Evolutionary conservation across 2,113 vertebrate species (phyloP), one percentile per base, ranked within the genome.

Genomic region (Embiotoca jacksoni): DNA sequence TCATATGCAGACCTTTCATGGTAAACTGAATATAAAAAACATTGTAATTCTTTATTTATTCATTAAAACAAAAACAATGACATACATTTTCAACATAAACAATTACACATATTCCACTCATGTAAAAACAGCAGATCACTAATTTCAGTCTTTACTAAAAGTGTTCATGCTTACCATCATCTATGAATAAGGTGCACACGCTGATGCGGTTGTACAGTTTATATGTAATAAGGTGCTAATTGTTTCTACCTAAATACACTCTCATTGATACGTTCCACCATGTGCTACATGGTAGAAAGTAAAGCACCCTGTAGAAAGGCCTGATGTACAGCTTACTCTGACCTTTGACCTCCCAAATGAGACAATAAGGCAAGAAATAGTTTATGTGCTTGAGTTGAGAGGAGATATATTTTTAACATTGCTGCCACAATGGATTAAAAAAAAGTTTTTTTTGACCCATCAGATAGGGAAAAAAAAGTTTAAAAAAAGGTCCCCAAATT

Each of bases 61-160:
- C 47, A 49, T 49, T 16, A 15, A 15, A 15, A 15, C 39, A 41
- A 41, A 7, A 41, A 41, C 6, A 41, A 8, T 41, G 39, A 7
- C 39, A 44, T 44, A 2, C 10, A 4, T 44, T 11, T 44, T 2
- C 41, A 44, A 13, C 41, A 44, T 13, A 44, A 13, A 44, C 49
- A n/a, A 50, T 50, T 55, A 31, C 23, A 31, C 52, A 10, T 7
- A 30, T 55, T 70, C 7, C 52, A 73, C 7, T 67, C 7, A 11
- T 61, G 35, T 68, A 35, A 50, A 62, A 69, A 41, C 7, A 15
- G 7, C 8, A 10, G 15, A 50, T 63, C 23, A 75, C 64, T 46
- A 37, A 49, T 36, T 64, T 36, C 58, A 33, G 13, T 49, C 10
- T 5, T 16, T 39, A 10, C 13, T 5, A 13, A 55, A 72, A 32